Evolutionary conservation across 2,113 vertebrate species (phyloP).

Genomic region (Oreochromis tanganicae): DNA sequence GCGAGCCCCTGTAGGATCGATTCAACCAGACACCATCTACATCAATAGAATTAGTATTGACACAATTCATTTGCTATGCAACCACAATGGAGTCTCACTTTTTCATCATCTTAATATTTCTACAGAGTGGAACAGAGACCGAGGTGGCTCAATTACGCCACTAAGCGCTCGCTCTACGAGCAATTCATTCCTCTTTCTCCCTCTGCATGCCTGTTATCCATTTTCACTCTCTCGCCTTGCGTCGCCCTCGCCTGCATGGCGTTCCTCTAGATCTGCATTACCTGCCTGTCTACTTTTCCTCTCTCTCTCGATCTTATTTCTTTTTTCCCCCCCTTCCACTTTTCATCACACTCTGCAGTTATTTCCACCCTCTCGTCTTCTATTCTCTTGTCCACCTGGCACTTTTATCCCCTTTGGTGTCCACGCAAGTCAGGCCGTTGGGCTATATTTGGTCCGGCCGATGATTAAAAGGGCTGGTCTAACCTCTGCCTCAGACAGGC

Average conservation of each 20-base stretch:
- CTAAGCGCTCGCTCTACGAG: slow-evolving; percentile 16
- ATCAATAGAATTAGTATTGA: slow-evolving; percentile 73
- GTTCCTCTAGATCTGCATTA: slow-evolving; percentile 17
- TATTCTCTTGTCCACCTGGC: slow-evolving; percentile 21
- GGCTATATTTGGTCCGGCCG: slow-evolving; percentile 72
- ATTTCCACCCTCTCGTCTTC: not conserved
- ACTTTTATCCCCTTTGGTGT: slow-evolving; percentile 17
- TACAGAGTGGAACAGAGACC: slow-evolving; percentile 17
- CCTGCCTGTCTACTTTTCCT: slow-evolving; percentile 20
- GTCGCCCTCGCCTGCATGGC: not conserved
- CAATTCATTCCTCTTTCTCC: slow-evolving; percentile 44
- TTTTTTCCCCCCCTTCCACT: not conserved
- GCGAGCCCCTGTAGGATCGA: slow-evolving; percentile 56
- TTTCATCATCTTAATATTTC: slow-evolving; percentile 59
- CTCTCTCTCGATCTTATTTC: not conserved
- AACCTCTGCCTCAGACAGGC: slow-evolving; percentile 74
- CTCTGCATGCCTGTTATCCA: not conserved
- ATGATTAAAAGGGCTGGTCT: slow-evolving; percentile 78
- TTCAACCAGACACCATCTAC: slow-evolving; percentile 62
- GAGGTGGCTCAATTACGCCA: slow-evolving; percentile 42
- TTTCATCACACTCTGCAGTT: not conserved
- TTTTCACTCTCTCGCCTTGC: not conserved
- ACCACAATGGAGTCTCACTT: slow-evolving; percentile 59
- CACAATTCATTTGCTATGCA: slow-evolving; percentile 63
- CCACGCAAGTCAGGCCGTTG: slow-evolving; percentile 21